Evolutionary conservation across 2,888 invertebrate species (phyloP).

Genomic region (Cybosia mesomella): DNA sequence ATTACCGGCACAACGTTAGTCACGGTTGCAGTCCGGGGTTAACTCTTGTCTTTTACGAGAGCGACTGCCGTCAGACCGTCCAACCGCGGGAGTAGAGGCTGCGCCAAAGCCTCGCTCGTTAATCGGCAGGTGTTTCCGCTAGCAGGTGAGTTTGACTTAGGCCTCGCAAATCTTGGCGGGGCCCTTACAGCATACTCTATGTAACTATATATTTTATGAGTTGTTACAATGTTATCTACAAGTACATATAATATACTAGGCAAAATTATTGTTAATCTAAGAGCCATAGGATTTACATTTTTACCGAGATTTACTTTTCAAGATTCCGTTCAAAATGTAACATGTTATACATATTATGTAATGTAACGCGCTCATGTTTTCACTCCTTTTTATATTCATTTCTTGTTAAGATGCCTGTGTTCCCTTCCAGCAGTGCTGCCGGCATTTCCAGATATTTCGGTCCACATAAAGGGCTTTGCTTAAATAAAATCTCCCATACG

Average conservation of each 20-base stretch:
- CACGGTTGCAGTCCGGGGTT: too few relatives aligned
- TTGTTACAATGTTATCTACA: not conserved
- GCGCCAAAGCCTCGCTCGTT: too few relatives aligned
- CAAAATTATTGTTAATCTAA: not conserved
- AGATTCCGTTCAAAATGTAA: not conserved
- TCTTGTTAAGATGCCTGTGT: conserved; percentile 26
- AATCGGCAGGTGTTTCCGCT: too few relatives aligned
- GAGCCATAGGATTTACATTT: not conserved
- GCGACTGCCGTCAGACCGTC: too few relatives aligned
- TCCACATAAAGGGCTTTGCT: conserved; percentile 35
- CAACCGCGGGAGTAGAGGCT: too few relatives aligned
- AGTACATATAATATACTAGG: not conserved
- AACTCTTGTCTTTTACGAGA: too few relatives aligned
- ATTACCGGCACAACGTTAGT: too few relatives aligned
- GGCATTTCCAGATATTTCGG: conserved; percentile 42
- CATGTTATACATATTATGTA: not conserved
- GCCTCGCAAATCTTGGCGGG: too few relatives aligned
- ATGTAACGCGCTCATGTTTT: conserved; percentile 11
- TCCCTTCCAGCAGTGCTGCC: conserved; percentile 33
- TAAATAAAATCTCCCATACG: conserved; percentile 31
- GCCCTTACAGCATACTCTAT: too few relatives aligned
- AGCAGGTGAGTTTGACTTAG: too few relatives aligned
- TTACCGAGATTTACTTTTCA: not conserved
- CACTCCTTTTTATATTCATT: conserved; percentile 39
- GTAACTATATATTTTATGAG: too few relatives aligned